A percentile compares a stretch with the other conserved stretches of the same genome.
These are phyloP conservation scores for Egretta garzetta DNA, from an alignment of 2,113 vertebrate species.

Conservation along the genomic window DNA sequence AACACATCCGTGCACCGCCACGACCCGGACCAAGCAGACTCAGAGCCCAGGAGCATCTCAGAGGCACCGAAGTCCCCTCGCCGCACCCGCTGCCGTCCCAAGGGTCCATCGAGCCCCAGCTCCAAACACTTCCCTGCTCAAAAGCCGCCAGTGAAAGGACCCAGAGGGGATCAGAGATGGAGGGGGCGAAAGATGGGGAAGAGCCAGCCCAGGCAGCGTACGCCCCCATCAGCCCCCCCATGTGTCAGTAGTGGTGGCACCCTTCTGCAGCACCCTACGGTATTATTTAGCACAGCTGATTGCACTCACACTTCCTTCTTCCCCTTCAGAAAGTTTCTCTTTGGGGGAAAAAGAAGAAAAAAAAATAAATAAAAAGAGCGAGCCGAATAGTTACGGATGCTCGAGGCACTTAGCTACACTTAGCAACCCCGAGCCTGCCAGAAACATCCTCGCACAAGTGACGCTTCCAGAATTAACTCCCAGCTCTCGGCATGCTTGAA, in stretches of 20 bases:
- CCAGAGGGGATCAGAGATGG: neutral
- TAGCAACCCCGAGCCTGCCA: conserved; percentile 57
- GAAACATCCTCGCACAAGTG: conserved; percentile 41
- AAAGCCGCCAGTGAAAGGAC: neutral
- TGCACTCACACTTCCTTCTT: neutral
- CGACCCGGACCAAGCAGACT: neutral
- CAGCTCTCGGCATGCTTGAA: neutral
- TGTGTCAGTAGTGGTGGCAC: neutral
- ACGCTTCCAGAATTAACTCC: conserved; percentile 55
- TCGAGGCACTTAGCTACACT: conserved; percentile 64
- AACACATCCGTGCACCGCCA: rapidly evolving
- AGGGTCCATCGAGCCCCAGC: neutral
- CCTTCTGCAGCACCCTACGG: neutral
- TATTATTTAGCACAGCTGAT: conserved; percentile 8
- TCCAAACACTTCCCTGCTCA: neutral
- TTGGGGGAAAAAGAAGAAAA: neutral
- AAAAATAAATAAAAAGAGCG: neutral
- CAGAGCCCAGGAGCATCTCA: neutral
- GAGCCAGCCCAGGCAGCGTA: neutral
- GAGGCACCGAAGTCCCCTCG: neutral
- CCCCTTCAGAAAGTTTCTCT: conserved; percentile 44
- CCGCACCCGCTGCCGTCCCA: neutral
- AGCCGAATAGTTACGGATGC: conserved; percentile 19
- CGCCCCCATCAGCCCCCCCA: neutral
- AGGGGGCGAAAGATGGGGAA: neutral